Conservation (phyloP, 1,140 invertebrate genomes). For the Marisa cornuarietis region DNA sequence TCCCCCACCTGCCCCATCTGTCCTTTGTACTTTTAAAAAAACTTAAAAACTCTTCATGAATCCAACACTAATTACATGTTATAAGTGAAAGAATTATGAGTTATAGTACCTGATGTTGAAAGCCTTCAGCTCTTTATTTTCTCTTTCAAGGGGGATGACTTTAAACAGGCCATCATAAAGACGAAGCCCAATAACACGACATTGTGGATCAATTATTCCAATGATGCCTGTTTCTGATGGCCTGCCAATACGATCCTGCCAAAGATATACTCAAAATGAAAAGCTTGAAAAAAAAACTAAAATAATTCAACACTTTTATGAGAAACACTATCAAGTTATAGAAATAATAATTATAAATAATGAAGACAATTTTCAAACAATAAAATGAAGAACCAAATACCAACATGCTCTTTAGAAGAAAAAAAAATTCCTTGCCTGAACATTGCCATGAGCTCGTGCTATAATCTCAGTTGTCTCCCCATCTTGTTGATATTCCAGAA, state of each 20-base stretch:
- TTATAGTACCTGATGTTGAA: conserved; percentile 83
- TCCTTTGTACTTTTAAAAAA: too few species aligned
- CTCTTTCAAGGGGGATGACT: conserved; percentile 82
- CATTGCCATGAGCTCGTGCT: conserved; percentile 96
- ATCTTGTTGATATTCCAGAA: conserved; percentile 83
- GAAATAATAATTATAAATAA: conserved; percentile 59
- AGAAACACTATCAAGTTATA: neutral
- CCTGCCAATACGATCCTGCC: conserved; percentile 72
- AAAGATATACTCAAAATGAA: conserved; percentile 14
- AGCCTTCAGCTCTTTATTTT: conserved; percentile 92
- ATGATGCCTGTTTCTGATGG: conserved; percentile 91
- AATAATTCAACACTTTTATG: too few species aligned
- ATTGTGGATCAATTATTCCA: conserved; percentile 95
- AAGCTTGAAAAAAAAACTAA: too few species aligned
- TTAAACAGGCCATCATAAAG: conserved; percentile 98
- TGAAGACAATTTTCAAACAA: neutral
- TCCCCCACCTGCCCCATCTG: too few species aligned
- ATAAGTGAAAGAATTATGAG: too few species aligned
- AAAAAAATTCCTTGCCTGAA: conserved; percentile 66
- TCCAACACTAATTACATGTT: too few species aligned
- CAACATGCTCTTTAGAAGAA: neutral
- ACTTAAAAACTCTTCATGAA: too few species aligned
- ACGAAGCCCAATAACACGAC: conserved; percentile 89
- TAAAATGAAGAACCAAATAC: neutral
- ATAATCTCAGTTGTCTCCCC: conserved; percentile 88